These are phyloP conservation scores for Dryas iulia DNA, from an alignment of 1,140 invertebrate species.

Conservation along the genomic window DNA sequence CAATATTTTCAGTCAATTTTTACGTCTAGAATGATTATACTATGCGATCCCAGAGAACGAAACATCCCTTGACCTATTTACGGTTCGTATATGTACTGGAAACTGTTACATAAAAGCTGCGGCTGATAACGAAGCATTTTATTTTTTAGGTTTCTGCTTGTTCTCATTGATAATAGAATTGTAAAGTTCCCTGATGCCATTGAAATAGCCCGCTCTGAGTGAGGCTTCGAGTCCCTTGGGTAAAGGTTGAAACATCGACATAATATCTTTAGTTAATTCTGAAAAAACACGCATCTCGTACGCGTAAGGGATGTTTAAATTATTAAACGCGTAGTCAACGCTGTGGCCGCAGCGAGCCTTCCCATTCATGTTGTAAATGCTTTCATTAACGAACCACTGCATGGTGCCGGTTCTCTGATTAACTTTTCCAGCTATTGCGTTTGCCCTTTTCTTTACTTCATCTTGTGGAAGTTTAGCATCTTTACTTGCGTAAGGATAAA, in stretches of 20 bases:
- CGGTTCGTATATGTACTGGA: background rate
- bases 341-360: conserved; percentile 59
- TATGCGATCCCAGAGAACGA: background rate
- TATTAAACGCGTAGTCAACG: conserved; percentile 58
- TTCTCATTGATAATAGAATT: conserved; percentile 47
- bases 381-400: conserved; percentile 52
- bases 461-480: conserved; percentile 20
- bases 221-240: conserved; percentile 50
- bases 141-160: conserved; percentile 32
- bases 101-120: background rate
- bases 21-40: background rate
- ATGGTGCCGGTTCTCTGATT: conserved; percentile 56
- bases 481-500: conserved; percentile 50
- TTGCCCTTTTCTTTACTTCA: conserved; percentile 40
- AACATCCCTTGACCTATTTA: conserved; percentile 9
- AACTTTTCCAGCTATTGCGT: conserved; percentile 46
- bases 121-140: background rate
- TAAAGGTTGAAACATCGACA: conserved; percentile 56
- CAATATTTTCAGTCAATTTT: conserved; percentile 4
- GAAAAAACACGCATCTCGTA: conserved; percentile 67
- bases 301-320: conserved; percentile 38
- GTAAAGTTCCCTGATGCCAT: conserved; percentile 59
- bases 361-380: conserved; percentile 53
- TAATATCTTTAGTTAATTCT: conserved; percentile 43
- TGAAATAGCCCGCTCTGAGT: conserved; percentile 57